Evolutionary conservation across 1,140 invertebrate species (phyloP).

Genomic region (Drosophila lacteicornis): DNA sequence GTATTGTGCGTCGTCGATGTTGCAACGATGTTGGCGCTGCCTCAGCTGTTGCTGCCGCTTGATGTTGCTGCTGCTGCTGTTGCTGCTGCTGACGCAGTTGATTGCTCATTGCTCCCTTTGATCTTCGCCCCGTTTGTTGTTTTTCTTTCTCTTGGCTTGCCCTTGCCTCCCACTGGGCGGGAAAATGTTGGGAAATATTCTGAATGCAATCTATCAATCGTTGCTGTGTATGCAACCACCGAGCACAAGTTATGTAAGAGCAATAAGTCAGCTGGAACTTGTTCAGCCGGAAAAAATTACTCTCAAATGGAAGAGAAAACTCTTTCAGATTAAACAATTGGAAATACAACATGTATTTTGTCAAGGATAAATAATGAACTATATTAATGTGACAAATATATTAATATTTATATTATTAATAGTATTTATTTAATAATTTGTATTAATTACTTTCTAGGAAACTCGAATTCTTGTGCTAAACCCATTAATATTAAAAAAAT

Average conservation of each 20-base stretch:
- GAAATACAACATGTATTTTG: neutral
- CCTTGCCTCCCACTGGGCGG: slow-evolving; percentile 29
- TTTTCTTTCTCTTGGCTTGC: slow-evolving; percentile 13
- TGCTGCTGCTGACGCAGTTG: slow-evolving; percentile 20
- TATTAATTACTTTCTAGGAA: too few relatives aligned
- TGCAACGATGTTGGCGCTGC: slow-evolving; percentile 63
- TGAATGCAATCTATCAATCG: slow-evolving; percentile 82
- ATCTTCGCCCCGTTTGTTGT: slow-evolving; percentile 59
- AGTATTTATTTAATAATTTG: too few relatives aligned
- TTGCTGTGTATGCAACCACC: slow-evolving; percentile 60
- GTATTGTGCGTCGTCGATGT: slow-evolving; percentile 55
- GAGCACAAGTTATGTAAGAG: slow-evolving; percentile 66
- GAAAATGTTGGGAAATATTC: slow-evolving; percentile 64
- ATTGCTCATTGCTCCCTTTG: slow-evolving; percentile 58
- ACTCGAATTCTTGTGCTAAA: too few relatives aligned
- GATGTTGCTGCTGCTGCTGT: slow-evolving; percentile 21
- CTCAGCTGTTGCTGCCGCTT: slow-evolving; percentile 34
- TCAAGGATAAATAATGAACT: neutral
- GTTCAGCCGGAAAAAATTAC: slow-evolving; percentile 4
- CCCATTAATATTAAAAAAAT: too few relatives aligned
- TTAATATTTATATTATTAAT: too few relatives aligned
- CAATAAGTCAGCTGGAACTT: slow-evolving; percentile 37
- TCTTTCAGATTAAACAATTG: neutral
- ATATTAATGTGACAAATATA: too few relatives aligned
- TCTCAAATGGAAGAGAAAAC: neutral